These are phyloP conservation scores for Pelmatolapia mariae DNA, from an alignment of 2,113 vertebrate genomes.

Conservation along the genomic window DNA sequence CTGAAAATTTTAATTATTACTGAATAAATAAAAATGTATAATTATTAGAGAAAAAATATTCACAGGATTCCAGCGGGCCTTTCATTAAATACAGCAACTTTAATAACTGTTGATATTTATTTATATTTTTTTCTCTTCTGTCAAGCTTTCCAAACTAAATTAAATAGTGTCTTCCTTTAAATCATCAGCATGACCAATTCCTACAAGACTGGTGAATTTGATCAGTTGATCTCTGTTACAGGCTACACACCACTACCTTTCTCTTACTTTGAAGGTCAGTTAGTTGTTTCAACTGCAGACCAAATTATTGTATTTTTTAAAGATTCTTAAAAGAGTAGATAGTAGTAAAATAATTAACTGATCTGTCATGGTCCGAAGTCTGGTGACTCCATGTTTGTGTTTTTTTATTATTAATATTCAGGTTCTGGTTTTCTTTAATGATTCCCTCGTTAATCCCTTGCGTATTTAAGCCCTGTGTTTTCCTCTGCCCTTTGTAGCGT, in stretches of 20 bases:
- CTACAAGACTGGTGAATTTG: neutral
- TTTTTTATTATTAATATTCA: neutral
- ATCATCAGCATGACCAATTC: neutral
- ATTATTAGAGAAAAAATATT: neutral
- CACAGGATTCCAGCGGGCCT: neutral
- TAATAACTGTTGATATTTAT: neutral
- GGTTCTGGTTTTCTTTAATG: neutral
- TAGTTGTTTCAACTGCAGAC: neutral
- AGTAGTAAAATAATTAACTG: neutral
- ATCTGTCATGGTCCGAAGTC: fast-evolving
- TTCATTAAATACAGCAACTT: neutral
- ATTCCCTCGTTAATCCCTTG: neutral
- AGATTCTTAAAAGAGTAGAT: neutral
- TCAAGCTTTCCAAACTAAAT: neutral
- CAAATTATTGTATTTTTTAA: neutral
- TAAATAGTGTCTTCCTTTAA: neutral
- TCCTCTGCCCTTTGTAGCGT: neutral
- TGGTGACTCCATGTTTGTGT: neutral
- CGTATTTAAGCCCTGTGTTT: neutral
- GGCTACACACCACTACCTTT: fast-evolving
- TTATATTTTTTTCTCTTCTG: neutral
- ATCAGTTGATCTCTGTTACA: neutral
- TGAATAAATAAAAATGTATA: neutral
- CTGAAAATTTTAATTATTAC: neutral
- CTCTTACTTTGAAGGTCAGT: neutral